Conservation (phyloP, 2,113 vertebrate genomes). For the Noturus placidus region DNA sequence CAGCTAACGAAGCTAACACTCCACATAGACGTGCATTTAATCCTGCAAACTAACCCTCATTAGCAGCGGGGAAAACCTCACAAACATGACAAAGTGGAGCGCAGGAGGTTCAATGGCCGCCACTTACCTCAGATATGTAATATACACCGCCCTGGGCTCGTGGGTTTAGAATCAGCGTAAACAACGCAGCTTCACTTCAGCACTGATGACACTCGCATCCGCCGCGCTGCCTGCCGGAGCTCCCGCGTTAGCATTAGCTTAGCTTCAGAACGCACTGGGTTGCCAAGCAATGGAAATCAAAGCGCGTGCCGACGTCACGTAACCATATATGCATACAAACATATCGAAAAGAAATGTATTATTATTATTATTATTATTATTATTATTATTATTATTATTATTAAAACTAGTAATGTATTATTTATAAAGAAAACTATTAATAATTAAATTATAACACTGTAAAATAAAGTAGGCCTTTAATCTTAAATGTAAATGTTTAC, state of each 20-base stretch:
- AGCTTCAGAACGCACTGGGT: constrained; percentile 35
- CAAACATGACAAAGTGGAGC: background rate
- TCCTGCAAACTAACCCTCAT: background rate
- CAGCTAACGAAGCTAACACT: constrained; percentile 17
- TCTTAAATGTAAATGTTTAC: background rate
- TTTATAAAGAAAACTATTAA: too few species aligned
- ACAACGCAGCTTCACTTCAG: background rate
- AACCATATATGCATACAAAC: background rate
- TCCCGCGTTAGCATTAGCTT: constrained; percentile 37
- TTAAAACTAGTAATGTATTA: too few species aligned
- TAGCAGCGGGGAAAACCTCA: background rate
- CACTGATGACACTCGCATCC: background rate
- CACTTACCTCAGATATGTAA: constrained; percentile 25
- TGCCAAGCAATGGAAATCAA: constrained; percentile 47
- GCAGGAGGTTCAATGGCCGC: background rate
- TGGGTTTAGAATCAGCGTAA: background rate
- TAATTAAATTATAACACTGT: too few species aligned
- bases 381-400: too few species aligned
- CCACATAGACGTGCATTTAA: background rate
- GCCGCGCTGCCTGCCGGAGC: background rate
- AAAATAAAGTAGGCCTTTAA: too few species aligned
- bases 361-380: too few species aligned
- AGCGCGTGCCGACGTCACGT: constrained; percentile 26
- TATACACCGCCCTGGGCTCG: background rate
- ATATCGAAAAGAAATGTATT: too few species aligned